Conservation (phyloP, 1,140 invertebrate species). For the Drosophila ficusphila region DNA sequence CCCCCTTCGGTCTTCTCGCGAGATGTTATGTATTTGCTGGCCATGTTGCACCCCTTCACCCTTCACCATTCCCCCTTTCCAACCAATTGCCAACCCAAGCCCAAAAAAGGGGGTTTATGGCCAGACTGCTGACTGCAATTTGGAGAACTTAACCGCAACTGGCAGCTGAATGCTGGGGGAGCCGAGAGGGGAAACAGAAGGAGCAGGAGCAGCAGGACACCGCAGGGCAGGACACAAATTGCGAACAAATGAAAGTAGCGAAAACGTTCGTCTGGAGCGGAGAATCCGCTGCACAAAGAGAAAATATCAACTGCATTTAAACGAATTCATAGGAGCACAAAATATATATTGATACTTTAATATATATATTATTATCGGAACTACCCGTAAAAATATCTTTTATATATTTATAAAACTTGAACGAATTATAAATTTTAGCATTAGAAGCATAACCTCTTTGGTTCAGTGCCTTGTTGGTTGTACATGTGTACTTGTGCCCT, state of each 20-base stretch:
- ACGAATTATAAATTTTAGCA: no score
- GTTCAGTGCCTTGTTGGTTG: slow-evolving; percentile 5
- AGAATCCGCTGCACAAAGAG: slow-evolving; percentile 7
- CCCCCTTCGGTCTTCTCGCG: not conserved
- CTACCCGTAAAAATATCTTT: no score
- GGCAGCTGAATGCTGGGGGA: slow-evolving; percentile 17
- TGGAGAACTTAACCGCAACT: slow-evolving; percentile 79
- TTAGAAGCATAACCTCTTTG: no score
- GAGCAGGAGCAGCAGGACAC: slow-evolving; percentile 25
- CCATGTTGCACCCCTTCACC: slow-evolving; percentile 7
- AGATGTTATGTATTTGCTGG: slow-evolving; percentile 36
- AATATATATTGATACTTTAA: no score
- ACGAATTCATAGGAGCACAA: no score
- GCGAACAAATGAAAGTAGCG: slow-evolving; percentile 80
- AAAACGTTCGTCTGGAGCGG: slow-evolving; percentile 62
- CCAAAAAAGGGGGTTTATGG: slow-evolving; percentile 20
- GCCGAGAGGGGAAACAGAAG: not conserved
- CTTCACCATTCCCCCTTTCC: no score
- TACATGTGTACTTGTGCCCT: slow-evolving; percentile 51
- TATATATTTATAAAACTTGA: no score
- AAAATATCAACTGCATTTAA: not conserved
- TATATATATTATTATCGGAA: no score
- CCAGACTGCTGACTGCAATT: slow-evolving; percentile 77
- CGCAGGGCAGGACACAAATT: slow-evolving; percentile 78
- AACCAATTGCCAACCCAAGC: slow-evolving; percentile 1